These are phyloP conservation scores for Cololabis saira DNA, from an alignment of 2,113 vertebrate species.

Conservation along the genomic window DNA sequence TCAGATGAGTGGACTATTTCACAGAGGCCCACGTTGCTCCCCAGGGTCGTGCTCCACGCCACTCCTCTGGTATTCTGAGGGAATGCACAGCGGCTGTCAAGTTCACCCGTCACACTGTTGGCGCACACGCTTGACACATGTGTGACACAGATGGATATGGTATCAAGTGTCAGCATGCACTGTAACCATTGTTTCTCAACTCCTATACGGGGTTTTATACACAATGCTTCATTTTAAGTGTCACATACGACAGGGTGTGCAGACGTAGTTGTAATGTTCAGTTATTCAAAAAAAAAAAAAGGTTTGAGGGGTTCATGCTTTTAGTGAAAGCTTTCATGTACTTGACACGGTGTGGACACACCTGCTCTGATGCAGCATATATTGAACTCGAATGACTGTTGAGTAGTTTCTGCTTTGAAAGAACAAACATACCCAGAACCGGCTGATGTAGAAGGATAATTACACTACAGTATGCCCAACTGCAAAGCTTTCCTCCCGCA, in stretches of 20 bases:
- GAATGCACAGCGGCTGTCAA: slow-evolving; percentile 66
- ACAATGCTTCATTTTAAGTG: too few relatives aligned
- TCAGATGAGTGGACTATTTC: slow-evolving; percentile 63
- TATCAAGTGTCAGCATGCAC: slow-evolving; percentile 10
- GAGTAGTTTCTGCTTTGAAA: neutral
- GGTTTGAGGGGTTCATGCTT: too few relatives aligned
- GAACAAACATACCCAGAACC: neutral
- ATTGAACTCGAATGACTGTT: neutral
- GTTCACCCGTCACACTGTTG: slow-evolving; percentile 64
- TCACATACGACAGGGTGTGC: too few relatives aligned
- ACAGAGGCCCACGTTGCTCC: slow-evolving; percentile 27
- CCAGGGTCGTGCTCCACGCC: slow-evolving; percentile 1
- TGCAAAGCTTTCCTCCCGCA: too few relatives aligned
- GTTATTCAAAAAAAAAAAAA: too few relatives aligned
- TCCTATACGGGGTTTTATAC: neutral
- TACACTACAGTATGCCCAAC: neutral
- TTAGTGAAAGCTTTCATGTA: neutral
- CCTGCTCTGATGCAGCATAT: neutral
- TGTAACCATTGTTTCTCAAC: slow-evolving; percentile 20
- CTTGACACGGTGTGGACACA: neutral
- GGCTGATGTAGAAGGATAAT: neutral
- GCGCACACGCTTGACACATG: slow-evolving; percentile 27
- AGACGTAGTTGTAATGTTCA: too few relatives aligned
- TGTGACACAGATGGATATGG: slow-evolving; percentile 11
- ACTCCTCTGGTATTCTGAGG: slow-evolving; percentile 59